Conservation (phyloP, 1,140 invertebrate genomes). For the Heliothis virescens region DNA sequence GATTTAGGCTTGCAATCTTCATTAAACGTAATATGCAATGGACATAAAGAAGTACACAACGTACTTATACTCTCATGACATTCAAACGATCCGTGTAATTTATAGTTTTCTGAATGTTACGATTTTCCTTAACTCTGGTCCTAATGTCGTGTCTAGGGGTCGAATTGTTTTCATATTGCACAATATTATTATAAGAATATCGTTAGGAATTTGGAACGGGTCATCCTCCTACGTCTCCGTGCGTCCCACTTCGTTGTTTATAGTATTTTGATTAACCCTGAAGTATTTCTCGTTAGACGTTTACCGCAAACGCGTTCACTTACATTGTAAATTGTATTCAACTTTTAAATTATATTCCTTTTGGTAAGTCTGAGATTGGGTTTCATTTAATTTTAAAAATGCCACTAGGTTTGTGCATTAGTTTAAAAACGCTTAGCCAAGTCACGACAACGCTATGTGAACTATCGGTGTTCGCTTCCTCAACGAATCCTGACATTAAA, state of each 20-base stretch:
- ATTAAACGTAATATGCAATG: not conserved
- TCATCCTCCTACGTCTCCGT: slow-evolving; percentile 64
- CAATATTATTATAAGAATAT: slow-evolving; percentile 37
- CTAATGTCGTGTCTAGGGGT: slow-evolving; percentile 9
- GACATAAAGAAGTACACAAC: not conserved
- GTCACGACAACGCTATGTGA: slow-evolving; percentile 5
- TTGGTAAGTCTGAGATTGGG: not conserved
- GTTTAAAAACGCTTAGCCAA: slow-evolving; percentile 19
- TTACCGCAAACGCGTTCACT: slow-evolving; percentile 51
- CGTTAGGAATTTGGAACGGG: slow-evolving; percentile 60
- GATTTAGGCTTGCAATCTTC: slow-evolving; percentile 23
- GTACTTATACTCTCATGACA: not conserved
- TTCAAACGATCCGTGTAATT: slow-evolving; percentile 6
- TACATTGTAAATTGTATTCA: slow-evolving; percentile 3
- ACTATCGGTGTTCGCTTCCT: slow-evolving; percentile 22
- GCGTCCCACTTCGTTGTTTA: slow-evolving; percentile 69
- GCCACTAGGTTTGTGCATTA: not conserved
- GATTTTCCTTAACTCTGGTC: not conserved
- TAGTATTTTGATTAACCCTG: slow-evolving; percentile 68
- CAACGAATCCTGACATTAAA: slow-evolving; percentile 36
- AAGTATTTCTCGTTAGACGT: slow-evolving; percentile 58
- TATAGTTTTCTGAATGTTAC: not conserved
- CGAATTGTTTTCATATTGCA: slow-evolving; percentile 49
- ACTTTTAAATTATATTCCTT: not conserved
- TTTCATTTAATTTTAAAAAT: not conserved